Conservation (phyloP, 1,140 invertebrate genomes). For the Drosophila obscura region DNA sequence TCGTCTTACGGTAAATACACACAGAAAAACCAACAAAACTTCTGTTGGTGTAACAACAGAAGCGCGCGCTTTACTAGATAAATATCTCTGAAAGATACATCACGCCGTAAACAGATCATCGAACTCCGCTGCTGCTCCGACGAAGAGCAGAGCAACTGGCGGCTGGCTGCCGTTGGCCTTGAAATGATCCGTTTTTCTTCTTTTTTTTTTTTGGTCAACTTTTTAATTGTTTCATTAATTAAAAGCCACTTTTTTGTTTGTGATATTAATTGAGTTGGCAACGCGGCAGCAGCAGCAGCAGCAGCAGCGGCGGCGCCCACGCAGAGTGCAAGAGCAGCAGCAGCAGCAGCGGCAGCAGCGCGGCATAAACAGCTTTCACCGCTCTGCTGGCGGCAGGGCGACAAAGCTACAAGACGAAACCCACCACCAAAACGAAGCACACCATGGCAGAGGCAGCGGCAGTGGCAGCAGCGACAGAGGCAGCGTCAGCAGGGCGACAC, state of each 20-base stretch:
- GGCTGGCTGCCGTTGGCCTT: conserved; percentile 63
- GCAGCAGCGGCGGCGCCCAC: conserved; percentile 57
- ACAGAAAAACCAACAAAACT: conserved; percentile 56
- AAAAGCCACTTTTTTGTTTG: conserved; percentile 44
- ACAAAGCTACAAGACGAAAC: conserved; percentile 64
- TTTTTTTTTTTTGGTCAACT: conserved; percentile 54
- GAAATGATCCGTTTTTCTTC: conserved; percentile 30
- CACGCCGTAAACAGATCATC: conserved; percentile 78
- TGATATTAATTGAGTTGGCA: conserved; percentile 75
- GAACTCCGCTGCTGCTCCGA: conserved; percentile 49
- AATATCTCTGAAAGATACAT: conserved; percentile 26
- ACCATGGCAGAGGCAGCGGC: conserved; percentile 28
- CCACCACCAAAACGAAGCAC: conserved; percentile 61
- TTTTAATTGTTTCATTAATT: conserved; percentile 79
- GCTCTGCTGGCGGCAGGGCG: conserved; percentile 69
- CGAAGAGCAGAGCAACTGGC: conserved; percentile 9
- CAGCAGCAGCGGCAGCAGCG: conserved; percentile 5
- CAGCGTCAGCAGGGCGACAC: conserved; percentile 44
- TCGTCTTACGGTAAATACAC: conserved; percentile 61
- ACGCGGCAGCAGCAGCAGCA: conserved; percentile 48
- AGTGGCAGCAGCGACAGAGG: conserved; percentile 45
- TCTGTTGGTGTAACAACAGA: conserved; percentile 19
- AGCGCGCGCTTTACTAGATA: conserved; percentile 4
- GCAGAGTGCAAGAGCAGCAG: conserved; percentile 40
- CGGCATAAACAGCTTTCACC: conserved; percentile 67